A percentile compares a stretch with the other conserved stretches of the same genome.
Evolutionary conservation across 1,140 invertebrate genomes (phyloP).

Genomic region (Diplogasteroides magnus): DNA sequence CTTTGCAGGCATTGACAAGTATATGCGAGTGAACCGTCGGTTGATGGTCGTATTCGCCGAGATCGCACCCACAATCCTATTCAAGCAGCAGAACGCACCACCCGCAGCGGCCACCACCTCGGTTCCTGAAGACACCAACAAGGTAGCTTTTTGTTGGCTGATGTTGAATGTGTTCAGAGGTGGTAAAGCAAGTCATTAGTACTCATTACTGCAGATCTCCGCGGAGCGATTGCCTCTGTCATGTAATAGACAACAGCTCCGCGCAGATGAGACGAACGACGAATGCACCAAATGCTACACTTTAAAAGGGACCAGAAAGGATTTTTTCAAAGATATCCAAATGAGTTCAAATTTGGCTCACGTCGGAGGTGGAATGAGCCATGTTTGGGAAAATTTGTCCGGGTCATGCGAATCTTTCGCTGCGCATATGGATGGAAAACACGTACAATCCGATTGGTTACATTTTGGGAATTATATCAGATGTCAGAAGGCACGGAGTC

Average conservation of each 20-base stretch:
- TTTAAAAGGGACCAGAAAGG: neutral
- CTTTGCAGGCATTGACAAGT: conserved; percentile 46
- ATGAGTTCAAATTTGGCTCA: neutral
- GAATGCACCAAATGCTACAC: neutral
- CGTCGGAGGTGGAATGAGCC: too few relatives aligned
- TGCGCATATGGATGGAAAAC: too few relatives aligned
- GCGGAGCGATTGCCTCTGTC: too few relatives aligned
- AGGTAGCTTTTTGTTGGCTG: conserved; percentile 2
- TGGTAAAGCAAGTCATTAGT: too few relatives aligned
- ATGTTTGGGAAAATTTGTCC: too few relatives aligned
- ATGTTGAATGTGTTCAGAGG: conserved; percentile 14
- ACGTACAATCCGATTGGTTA: too few relatives aligned
- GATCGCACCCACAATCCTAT: conserved; percentile 36
- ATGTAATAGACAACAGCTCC: too few relatives aligned
- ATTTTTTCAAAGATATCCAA: neutral
- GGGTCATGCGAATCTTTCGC: too few relatives aligned
- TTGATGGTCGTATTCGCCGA: conserved; percentile 42
- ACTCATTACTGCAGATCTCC: neutral
- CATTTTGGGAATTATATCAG: too few relatives aligned
- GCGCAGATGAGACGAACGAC: too few relatives aligned
- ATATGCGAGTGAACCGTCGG: conserved; percentile 44
- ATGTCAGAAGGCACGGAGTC: too few relatives aligned
- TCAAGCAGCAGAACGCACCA: conserved; percentile 30
- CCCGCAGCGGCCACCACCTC: conserved; percentile 10
- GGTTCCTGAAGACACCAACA: conserved; percentile 2